These are phyloP conservation scores for Labeo calbasu DNA, from an alignment of 2,797 vertebrate species.

Conservation along the genomic window DNA sequence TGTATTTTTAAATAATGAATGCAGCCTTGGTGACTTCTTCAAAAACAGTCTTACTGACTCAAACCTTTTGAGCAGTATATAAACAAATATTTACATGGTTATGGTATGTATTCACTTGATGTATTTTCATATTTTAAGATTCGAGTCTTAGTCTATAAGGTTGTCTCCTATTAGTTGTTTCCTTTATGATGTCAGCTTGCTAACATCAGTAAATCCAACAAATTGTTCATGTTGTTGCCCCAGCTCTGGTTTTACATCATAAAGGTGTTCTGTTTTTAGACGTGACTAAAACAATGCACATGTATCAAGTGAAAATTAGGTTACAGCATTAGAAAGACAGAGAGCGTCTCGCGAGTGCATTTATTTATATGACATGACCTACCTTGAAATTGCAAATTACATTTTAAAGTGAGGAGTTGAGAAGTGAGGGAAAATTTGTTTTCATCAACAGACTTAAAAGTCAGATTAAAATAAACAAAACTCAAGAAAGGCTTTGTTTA, in stretches of 20 bases:
- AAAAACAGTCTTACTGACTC: not conserved
- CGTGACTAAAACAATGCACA: not conserved
- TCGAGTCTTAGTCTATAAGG: not conserved
- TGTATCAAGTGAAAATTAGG: slow-evolving; percentile 37
- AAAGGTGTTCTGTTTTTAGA: slow-evolving; percentile 54
- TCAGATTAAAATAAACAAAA: slow-evolving; percentile 6
- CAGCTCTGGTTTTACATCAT: slow-evolving; percentile 74
- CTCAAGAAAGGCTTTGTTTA: not conserved
- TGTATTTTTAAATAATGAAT: not conserved
- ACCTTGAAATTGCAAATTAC: slow-evolving; percentile 30
- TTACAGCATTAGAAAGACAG: slow-evolving; percentile 37
- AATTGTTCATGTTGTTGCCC: slow-evolving; percentile 78
- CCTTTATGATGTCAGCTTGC: slow-evolving; percentile 10
- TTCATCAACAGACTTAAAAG: slow-evolving; percentile 1
- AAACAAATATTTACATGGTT: not conserved
- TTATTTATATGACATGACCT: slow-evolving; percentile 35
- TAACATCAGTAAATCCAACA: slow-evolving; percentile 69
- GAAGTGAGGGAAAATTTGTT: slow-evolving; percentile 24
- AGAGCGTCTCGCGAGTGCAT: slow-evolving; percentile 27
- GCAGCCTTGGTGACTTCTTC: not conserved
- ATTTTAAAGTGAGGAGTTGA: slow-evolving; percentile 3
- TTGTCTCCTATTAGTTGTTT: not conserved
- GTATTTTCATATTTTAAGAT: not conserved
- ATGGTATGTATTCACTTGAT: not conserved
- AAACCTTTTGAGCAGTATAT: not conserved